Percentiles rank a stretch among this genome's conserved stretches.
phyloP scores from a whole-genome alignment of 2,113 vertebrate genomes.

The Notarius lentiginosus region DNA sequence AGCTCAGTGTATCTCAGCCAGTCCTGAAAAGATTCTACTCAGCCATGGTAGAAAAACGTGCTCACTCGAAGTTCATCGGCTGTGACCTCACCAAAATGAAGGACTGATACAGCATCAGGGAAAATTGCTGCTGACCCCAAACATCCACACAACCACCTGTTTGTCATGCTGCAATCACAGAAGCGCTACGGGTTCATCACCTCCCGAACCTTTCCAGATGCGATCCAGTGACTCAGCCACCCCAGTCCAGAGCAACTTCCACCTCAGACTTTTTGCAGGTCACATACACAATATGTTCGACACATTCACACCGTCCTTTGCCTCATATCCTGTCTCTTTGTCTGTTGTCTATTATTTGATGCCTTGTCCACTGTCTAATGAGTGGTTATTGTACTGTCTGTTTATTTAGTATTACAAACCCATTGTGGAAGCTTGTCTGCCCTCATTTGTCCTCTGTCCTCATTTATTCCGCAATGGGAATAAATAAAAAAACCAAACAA shows the following conservation, averaged over 20 bases:
- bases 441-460: conserved; percentile 1
- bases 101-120: background rate
- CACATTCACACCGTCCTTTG: background rate
- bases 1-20: background rate
- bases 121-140: background rate
- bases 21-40: background rate
- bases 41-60: background rate
- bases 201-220: background rate
- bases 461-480: background rate
- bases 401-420: conserved; percentile 28
- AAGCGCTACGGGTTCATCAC: background rate
- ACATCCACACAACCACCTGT: background rate
- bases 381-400: background rate
- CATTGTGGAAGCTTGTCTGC: background rate
- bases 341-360: background rate
- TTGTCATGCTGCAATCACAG: background rate
- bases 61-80: background rate
- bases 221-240: background rate
- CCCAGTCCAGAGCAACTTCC: background rate
- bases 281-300: background rate
- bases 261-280: background rate
- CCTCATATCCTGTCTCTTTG: background rate
- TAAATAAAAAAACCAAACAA: background rate
- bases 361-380: background rate
- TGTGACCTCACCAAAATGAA: background rate